Evolutionary conservation across 2,113 vertebrate genomes (phyloP).

Genomic region (Dasyprocta punctata): DNA sequence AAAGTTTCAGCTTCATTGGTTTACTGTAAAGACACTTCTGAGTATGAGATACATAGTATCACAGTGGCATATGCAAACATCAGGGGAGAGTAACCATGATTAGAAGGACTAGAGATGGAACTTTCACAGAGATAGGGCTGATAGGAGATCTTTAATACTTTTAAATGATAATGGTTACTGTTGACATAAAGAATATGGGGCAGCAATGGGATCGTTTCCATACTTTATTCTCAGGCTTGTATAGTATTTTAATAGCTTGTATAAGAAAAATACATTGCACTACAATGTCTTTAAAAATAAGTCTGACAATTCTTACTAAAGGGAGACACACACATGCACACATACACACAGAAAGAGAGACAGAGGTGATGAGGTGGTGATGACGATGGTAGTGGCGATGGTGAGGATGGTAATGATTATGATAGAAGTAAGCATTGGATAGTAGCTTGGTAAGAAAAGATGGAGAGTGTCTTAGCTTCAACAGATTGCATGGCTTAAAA

Average conservation of each 20-base stretch:
- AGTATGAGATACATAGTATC: neutral
- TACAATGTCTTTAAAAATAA: neutral
- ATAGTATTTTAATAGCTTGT: neutral
- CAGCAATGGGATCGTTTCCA: neutral
- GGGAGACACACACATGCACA: neutral
- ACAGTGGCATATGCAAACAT: neutral
- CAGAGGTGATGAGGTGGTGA: too few relatives aligned
- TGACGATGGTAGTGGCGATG: too few relatives aligned
- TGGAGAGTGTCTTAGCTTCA: neutral
- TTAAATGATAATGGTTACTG: neutral
- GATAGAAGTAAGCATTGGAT: neutral
- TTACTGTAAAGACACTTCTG: neutral
- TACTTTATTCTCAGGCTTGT: neutral
- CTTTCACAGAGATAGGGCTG: neutral
- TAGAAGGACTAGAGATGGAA: neutral
- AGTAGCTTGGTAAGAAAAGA: neutral
- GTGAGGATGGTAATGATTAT: too few relatives aligned
- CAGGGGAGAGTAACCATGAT: neutral
- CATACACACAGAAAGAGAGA: neutral
- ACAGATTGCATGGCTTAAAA: neutral
- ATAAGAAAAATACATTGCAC: neutral
- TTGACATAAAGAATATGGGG: neutral
- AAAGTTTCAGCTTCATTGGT: neutral
- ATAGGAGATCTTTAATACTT: neutral
- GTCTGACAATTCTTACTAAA: neutral